A percentile compares a stretch with the other conserved stretches of the same genome.
Conservation (phyloP, 1,140 invertebrate species). For the Caenorhabditis brenneri region DNA sequence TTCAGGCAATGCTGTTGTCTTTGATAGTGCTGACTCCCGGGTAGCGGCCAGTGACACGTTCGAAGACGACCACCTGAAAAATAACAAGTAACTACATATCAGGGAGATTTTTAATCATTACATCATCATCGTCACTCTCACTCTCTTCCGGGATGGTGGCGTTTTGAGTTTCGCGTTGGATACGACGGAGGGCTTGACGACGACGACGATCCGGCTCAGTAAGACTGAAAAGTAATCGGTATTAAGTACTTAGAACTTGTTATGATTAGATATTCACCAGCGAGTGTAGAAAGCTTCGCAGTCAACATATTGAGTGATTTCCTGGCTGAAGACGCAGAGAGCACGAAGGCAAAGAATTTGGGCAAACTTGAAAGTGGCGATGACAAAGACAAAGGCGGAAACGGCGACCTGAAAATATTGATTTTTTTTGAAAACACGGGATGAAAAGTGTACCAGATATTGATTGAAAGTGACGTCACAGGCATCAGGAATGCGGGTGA, state of each 20-base stretch:
- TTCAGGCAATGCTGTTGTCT: constrained; percentile 37
- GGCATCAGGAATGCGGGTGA: constrained; percentile 5
- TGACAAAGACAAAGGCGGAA: neutral
- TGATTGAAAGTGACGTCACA: neutral
- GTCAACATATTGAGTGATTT: neutral
- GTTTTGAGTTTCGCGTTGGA: neutral
- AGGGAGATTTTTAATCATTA: neutral
- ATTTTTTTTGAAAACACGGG: neutral
- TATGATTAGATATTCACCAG: neutral
- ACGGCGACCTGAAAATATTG: neutral
- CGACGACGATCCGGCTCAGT: constrained; percentile 33
- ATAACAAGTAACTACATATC: neutral
- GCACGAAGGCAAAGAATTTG: constrained; percentile 10
- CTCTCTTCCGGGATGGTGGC: neutral
- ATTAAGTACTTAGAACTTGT: neutral
- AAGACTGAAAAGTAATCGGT: neutral
- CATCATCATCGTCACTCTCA: neutral
- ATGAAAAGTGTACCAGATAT: neutral
- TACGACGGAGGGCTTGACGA: neutral
- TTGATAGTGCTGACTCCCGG: constrained; percentile 10
- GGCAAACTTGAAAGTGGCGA: neutral
- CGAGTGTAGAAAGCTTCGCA: constrained; percentile 1
- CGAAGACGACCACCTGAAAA: constrained; percentile 6
- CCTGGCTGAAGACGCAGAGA: constrained; percentile 17
- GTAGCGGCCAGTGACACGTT: constrained; percentile 2